These are phyloP conservation scores for Grammomys surdaster DNA, from an alignment of 2,113 vertebrate genomes.

Conservation along the genomic window DNA sequence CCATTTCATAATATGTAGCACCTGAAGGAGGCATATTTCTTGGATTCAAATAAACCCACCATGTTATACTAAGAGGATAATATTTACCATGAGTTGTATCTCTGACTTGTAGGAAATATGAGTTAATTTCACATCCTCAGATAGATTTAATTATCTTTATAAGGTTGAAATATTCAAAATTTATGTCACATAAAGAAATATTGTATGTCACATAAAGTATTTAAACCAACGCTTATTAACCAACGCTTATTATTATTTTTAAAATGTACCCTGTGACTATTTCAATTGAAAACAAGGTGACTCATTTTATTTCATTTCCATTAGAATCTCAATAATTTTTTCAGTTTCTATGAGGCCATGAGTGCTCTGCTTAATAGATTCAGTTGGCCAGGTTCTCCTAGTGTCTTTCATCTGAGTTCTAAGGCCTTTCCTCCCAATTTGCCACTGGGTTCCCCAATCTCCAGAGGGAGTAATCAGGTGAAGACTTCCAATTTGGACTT, in stretches of 20 bases:
- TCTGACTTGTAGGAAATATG: background rate
- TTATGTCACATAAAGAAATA: background rate
- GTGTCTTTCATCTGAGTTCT: background rate
- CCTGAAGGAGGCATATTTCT: background rate
- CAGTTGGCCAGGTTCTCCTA: background rate
- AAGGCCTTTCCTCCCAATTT: background rate
- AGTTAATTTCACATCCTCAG: background rate
- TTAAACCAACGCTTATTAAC: background rate
- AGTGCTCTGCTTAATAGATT: background rate
- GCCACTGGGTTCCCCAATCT: background rate
- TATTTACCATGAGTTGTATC: background rate
- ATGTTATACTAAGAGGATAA: background rate
- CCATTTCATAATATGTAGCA: background rate
- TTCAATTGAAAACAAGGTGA: conserved; percentile 8
- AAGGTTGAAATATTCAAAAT: background rate
- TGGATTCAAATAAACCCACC: background rate
- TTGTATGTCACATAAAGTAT: background rate
- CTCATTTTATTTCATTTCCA: background rate
- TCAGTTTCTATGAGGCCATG: background rate
- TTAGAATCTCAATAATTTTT: background rate
- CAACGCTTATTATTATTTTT: background rate
- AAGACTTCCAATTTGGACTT: background rate
- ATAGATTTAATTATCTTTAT: conserved; percentile 38
- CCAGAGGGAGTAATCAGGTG: no score
- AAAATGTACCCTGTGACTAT: background rate